Base-by-base conservation (phyloP, 2,797 vertebrate species). In the Labroides dimidiatus region DNA sequence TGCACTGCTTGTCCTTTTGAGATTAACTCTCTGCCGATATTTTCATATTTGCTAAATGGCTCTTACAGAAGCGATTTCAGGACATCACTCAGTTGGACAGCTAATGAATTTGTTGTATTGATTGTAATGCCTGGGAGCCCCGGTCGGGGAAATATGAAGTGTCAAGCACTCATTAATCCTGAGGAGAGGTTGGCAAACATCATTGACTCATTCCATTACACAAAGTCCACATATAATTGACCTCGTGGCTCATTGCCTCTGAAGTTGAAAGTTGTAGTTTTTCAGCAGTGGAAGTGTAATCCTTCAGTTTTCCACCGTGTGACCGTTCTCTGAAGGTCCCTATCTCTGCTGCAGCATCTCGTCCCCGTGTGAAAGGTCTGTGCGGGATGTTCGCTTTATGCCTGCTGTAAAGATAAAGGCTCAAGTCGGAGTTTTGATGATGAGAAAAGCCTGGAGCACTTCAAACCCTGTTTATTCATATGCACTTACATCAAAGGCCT, bases 71-170 rank as follows among this genome's bases (percentile, higher is more conserved):
- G 3, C 19, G 64, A 85, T 82, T 89, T 82, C 55, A 57, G 68
- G 56, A 69, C 85, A 89, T 92, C 84, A 69, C 61, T 92, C 89
- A 88, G 76, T 52, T n/a, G 21, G 84, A 85, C 82, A 71, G 86
- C 80, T 86, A 92, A 93, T 87, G 87, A 84, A 86, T 92, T 87
- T 12, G 70, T 87, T 75, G 72, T 91, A 91, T 93, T 87, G 91
- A 93, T 92, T 88, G 58, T 77, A 70, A 85, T 60, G 75, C 84
- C 86, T 66, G 15, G 63, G 61, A 78, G 86, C 78, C 68, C 63
- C 42, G 48, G 73, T 72, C 78, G 80, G 78, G 78, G 81, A 92
- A 89, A 85, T 90, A 88, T 92, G 82, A 89, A 89, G 89, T 91
- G 90, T 89, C 88, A 89, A 85, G 83, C 65, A 23, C 71, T 88